Base-by-base conservation (phyloP, 2,888 invertebrate species). In the Drosophila trichaetosa region DNA sequence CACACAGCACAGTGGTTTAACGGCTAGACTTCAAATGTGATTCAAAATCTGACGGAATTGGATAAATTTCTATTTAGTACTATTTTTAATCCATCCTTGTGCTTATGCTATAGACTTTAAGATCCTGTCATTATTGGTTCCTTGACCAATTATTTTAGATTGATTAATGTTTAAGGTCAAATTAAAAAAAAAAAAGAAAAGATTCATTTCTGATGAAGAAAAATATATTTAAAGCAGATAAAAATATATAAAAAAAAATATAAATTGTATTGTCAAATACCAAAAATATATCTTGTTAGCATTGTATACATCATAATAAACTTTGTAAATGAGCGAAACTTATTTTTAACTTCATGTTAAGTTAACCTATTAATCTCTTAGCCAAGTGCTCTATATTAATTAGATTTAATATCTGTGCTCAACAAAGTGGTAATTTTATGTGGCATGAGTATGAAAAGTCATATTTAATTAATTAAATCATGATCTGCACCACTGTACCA, bases 401-500 rank as follows among this genome's bases (percentile, higher is more conserved):
- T 29, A 29, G 10, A 49, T 18, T 29, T 49, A 49, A 49, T 29
- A 18, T 1, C 27, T 29, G 27, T 49, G 16, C 18, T 29, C 18
- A 49, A 18, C 46, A 18, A 10, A 29, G 27, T 29, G 27, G 2
- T 7, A 24, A 31, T 53, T 31, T 7, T 4, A 18, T 13, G 24
- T 29, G 24, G 6, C 11, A 21, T 11, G 8, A 29, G 2, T 10
- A 59, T n/a, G 48, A 18, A 38, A 16, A 21, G 4, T 18, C 4
- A 31, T 7, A 24, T 51, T 46, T 42, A 7, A 13, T 38, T 27
- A 49, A 18, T 49, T 29, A 29, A 29, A 49, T 49, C 18, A 29
- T 49, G 5, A 31, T 27, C 31, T 62, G 62, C 29, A 16, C 62
- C 82, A 87, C 80, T 73, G 83, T 87, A 57, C n/a, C n/a, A n/a